Base-by-base conservation (phyloP, 92 coral and sea anemone species). In the Umimayanthus kanabou region DNA sequence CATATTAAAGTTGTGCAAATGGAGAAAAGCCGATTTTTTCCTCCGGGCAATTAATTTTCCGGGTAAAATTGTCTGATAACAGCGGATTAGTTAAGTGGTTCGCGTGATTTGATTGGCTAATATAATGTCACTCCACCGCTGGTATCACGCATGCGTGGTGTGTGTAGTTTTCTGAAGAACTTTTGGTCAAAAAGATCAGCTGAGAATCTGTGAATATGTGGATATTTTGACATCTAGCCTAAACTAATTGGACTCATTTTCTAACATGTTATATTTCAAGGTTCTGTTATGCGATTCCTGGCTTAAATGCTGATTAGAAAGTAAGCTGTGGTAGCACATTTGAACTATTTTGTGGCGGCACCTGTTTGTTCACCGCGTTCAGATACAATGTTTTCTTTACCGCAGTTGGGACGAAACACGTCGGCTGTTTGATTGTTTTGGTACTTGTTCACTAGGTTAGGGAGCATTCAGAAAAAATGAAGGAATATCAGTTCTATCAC, bases 51-150 rank as follows among this genome's bases (percentile, higher is more conserved):
- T n/a, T 57, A 33, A 14, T 57, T 80, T 81, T 66, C 69, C 28
- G 74, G 74, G 74, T 40, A 23, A 37, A 67, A 66, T 58, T 80
- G 22, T 80, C 71, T 72, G 73, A n/a, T 2, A 69, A 26, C 66
- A 11, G 58, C 22, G 25, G 69, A 61, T 61, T 20, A 61, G 69
- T 30, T 14, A 58, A 15, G 13, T 57, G n/a, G 43, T 83, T 83
- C 78, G 78, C 79, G 87, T 83, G 67, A 85, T 84, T 87, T 92
- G 95, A 94, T 94, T 94, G 98, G 98, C 88, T 67, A 39, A 39
- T 88, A 55, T 49, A 39, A 73, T 87, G 94, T 94, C 98, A 94
- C 94, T 94, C 98, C 98, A 94, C 98, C 90, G 91, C 89, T 88
- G 72, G 81, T 87, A 81, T 39, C 79, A 83, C 98, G 98, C 98